Base-by-base conservation (phyloP, 2,888 invertebrate genomes). In the Synanthedon vespiformis region DNA sequence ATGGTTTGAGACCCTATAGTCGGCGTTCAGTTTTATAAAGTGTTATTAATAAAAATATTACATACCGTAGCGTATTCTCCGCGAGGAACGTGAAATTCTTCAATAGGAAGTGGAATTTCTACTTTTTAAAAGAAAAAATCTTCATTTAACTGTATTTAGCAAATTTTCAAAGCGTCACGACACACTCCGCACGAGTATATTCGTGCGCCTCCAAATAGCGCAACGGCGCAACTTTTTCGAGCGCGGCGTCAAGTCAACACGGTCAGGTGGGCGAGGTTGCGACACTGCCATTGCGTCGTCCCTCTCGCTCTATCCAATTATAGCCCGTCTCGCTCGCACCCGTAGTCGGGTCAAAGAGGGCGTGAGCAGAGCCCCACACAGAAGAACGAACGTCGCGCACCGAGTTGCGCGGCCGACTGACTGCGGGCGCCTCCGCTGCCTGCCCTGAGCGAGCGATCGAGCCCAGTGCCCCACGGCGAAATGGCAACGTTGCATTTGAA, bases 251-350 rank as follows among this genome's bases (percentile, higher is more conserved):
- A 86, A 85, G 77, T 86, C 86, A 86, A 85, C 87, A 86, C 85
- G 82, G 85, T 87, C 87, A 87, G 87, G 87, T 87, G 87, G 86
- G 86, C 84, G 86, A 86, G 83, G 86, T 87, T 86, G 87, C 87
- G 87, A 85, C 86, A 85, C 81, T 77, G 85, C 78, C 81, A 81
- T 85, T 68, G 67, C 59, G 61, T 83, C 82, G 61, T 85, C 83
- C 74, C 79, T 59, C 57, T 63, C 62, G 61, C 68, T 69, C 65
- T 63, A 64, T 75, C 70, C 58, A 61, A 56, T 62, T 59, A 58
- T 53, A 52, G 54, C 62, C 62, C 57, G 61, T 82, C 82, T 76
- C 77, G 69, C 68, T 86, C 76, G 64, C 82, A 75, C 83, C 67
- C 71, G 61, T 65, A 63, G 58, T 62, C 58, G 58, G 60, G 70